phyloP scores from a whole-genome alignment of 37 sponge, comb jelly and placozoan genomes.

The Beroe ovata region DNA sequence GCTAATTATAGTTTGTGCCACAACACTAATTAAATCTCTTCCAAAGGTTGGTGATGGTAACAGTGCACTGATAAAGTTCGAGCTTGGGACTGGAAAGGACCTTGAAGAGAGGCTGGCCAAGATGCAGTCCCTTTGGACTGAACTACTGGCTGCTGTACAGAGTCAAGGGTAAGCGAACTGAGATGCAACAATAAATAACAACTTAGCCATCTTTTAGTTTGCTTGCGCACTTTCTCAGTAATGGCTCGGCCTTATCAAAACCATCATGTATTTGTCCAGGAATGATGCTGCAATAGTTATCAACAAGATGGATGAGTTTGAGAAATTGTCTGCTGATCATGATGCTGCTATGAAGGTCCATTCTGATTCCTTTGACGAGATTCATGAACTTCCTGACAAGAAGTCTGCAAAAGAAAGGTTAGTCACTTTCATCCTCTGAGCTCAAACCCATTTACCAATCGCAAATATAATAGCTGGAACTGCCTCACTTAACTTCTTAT shows the following conservation, averaged over 20 bases:
- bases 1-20: too few relatives aligned
- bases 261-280: too few relatives aligned
- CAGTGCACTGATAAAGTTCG: constrained; percentile 35
- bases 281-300: not conserved
- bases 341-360: constrained; percentile 7
- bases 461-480: not conserved
- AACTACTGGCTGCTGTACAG: not conserved
- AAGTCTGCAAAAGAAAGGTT: constrained; percentile 35
- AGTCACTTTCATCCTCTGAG: not conserved
- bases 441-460: not conserved
- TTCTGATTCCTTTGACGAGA: not conserved
- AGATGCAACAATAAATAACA: too few relatives aligned
- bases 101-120: constrained; percentile 14
- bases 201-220: too few relatives aligned
- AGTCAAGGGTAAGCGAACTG: not conserved
- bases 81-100: constrained; percentile 46
- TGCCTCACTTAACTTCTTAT: not conserved
- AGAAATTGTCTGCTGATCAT: not conserved
- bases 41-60: not conserved
- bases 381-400: constrained; percentile 2
- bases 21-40: too few relatives aligned
- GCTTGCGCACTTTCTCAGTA: too few relatives aligned
- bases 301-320: not conserved
- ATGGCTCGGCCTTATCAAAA: too few relatives aligned
- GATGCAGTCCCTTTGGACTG: constrained; percentile 51